Percentiles rank a stretch among this genome's conserved stretches.
Evolutionary conservation across 2,888 invertebrate species (phyloP).

Genomic region (Andrena haemorrhoa): DNA sequence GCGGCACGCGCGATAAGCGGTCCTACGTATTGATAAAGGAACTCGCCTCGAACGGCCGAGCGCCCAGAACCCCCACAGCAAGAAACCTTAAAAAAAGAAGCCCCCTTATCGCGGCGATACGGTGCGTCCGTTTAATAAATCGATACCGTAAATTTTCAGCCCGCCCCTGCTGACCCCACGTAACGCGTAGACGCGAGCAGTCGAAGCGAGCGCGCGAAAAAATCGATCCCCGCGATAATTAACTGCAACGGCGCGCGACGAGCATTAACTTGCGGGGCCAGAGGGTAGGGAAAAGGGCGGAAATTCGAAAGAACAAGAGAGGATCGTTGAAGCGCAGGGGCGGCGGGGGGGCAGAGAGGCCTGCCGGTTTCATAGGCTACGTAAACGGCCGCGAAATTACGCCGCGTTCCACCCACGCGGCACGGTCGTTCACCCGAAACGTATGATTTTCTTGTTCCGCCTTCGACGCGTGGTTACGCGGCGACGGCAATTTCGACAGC

Average conservation of each 20-base stretch:
- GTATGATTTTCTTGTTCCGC: constrained; percentile 66
- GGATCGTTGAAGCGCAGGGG: constrained; percentile 13
- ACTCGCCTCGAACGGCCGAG: constrained; percentile 29
- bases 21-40: constrained; percentile 61
- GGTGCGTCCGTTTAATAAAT: not conserved
- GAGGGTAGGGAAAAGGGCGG: not conserved
- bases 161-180: not conserved
- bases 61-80: not conserved
- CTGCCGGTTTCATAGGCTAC: constrained; percentile 46
- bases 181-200: not conserved
- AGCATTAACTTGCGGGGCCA: not conserved
- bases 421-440: constrained; percentile 68
- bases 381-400: constrained; percentile 65
- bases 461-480: constrained; percentile 53
- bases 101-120: constrained; percentile 1
- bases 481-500: constrained; percentile 39
- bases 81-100: not conserved
- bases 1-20: constrained; percentile 58
- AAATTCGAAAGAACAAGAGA: constrained; percentile 23
- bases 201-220: constrained; percentile 6
- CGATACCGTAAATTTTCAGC: constrained; percentile 20
- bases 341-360: constrained; percentile 30
- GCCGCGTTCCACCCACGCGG: constrained; percentile 61
- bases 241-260: constrained; percentile 26
- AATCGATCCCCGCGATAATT: constrained; percentile 18